Base-by-base conservation (phyloP, 2,113 vertebrate genomes). In the Hystrix brachyura region DNA sequence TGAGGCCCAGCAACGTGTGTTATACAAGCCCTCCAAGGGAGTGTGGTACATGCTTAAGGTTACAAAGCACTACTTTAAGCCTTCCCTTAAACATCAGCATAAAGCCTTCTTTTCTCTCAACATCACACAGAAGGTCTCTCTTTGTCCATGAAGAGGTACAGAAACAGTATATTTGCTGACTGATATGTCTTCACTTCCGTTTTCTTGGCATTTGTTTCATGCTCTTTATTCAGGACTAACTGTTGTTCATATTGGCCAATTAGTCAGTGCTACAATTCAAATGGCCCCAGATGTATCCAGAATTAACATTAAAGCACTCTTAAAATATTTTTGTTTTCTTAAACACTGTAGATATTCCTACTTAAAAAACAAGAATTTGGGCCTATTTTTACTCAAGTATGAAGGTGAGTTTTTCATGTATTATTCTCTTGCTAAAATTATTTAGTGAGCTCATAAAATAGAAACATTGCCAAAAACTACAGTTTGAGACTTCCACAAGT, bases 281-380 rank as follows among this genome's bases (percentile, higher is more conserved):
- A 87, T 91, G 79, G 78, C 57, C 69, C 84, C 93, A 91, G 94
- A 74, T 83, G 65, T 60, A 88, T 51, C 65, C 76, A 95, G 86
- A 97, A 94, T 95, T 94, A 91, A 88, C 81, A 94, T 46, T 71
- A 96, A 95, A 71, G 46, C 15, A 46, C 88, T 90, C 74, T 88
- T 91, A 76, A 95, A 97, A 94, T 92, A 87, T 92, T 81, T 95
- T 12, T 83, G 18, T 87, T 81, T 90, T 87, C 89, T 80, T 90
- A 7, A 38, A 51, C 53, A 92, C 1, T 55, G 38, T 62, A 82
- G 53, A 64, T 80, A 65, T 76, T 93, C 43, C 71, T 76, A 64
- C 84, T 91, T 90, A 32, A 78, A 90, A 97, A 97, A 80, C n/a
- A 93, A 86, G 69, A 9, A 76, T 78, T 71, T 60, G 69, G 29